Evolutionary conservation across 92 coral and sea anemone genomes (phyloP).

Genomic region (Virgularia gustaviana): DNA sequence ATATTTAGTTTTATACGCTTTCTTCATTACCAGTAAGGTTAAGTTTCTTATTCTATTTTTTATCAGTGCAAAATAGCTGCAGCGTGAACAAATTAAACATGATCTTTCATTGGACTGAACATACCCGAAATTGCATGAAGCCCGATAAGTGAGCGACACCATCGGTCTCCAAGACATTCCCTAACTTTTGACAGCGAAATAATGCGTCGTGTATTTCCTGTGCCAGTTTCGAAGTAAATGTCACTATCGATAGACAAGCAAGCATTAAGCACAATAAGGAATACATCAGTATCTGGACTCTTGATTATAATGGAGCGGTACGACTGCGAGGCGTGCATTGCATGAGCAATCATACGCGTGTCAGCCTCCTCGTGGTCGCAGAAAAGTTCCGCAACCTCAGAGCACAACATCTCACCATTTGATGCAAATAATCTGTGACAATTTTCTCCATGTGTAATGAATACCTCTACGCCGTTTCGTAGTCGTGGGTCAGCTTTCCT

Average conservation of each 20-base stretch:
- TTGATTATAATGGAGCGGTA: neutral
- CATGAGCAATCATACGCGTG: slow-evolving; percentile 5
- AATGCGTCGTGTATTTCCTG: neutral
- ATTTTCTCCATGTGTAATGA: neutral
- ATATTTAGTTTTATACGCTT: too few species aligned
- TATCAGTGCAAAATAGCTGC: too few species aligned
- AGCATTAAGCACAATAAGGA: slow-evolving; percentile 1
- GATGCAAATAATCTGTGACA: slow-evolving; percentile 39
- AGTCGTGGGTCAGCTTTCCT: slow-evolving; percentile 1
- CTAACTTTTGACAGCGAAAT: neutral
- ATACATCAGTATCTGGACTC: neutral
- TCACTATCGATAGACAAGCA: neutral
- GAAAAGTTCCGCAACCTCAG: slow-evolving; percentile 1
- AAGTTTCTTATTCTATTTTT: too few species aligned
- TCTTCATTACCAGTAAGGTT: too few species aligned
- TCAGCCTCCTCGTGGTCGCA: slow-evolving; percentile 17
- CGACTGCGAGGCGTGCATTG: neutral
- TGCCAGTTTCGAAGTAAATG: neutral
- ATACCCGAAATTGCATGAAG: slow-evolving; percentile 5
- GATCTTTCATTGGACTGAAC: neutral
- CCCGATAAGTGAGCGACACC: slow-evolving; percentile 4
- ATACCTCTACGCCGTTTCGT: slow-evolving; percentile 2
- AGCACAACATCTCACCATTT: slow-evolving; percentile 6
- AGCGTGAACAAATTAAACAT: too few species aligned
- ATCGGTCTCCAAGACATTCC: neutral